Conservation (phyloP, 2,797 vertebrate genomes). For the Spheniscus humboldti region DNA sequence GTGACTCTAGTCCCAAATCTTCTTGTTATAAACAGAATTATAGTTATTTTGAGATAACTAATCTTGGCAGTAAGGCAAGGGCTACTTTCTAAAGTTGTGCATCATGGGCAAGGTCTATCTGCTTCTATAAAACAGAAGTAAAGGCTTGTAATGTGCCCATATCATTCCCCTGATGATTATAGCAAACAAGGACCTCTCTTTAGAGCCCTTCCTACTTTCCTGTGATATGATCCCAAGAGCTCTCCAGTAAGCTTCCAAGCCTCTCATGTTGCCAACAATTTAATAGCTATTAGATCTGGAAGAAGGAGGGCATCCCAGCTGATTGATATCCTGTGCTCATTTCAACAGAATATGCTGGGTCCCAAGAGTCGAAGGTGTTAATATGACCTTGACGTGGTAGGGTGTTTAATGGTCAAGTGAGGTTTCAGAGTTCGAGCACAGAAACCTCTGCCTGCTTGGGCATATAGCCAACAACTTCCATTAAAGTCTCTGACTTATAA, state of each 20-base stretch:
- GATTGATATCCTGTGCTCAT: not conserved
- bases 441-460: not conserved
- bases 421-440: not conserved
- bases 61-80: not conserved
- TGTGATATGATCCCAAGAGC: not conserved
- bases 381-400: not conserved
- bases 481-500: not conserved
- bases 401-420: slow-evolving; percentile 7
- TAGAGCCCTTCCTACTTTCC: not conserved
- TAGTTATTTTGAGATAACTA: not conserved
- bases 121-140: not conserved
- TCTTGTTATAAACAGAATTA: not conserved
- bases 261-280: not conserved
- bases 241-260: not conserved
- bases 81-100: not conserved
- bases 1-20: not conserved
- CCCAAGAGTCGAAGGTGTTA: not conserved
- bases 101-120: not conserved
- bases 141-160: not conserved
- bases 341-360: not conserved
- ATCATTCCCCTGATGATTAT: not conserved
- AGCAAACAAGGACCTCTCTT: not conserved
- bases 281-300: not conserved
- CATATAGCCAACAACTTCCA: not conserved
- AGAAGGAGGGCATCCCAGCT: not conserved